Conservation (phyloP, 1,140 invertebrate species). For the Drosophila kikkawai region DNA sequence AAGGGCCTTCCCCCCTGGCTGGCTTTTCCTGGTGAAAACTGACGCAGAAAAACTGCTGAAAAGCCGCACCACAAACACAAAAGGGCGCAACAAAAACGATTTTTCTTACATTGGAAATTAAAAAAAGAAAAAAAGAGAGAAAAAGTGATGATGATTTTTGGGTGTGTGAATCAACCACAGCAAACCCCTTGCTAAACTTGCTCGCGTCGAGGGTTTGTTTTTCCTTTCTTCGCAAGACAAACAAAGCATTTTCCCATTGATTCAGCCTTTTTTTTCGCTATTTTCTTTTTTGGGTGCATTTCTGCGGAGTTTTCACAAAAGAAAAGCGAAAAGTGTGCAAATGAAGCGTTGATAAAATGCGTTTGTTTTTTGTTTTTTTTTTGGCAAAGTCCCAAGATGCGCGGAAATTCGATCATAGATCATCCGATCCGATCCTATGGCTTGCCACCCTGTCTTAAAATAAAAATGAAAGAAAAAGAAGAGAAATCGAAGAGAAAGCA, state of each 20-base stretch:
- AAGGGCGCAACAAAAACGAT: slow-evolving; percentile 73
- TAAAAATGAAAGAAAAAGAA: background rate
- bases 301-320: slow-evolving; percentile 42
- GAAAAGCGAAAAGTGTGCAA: slow-evolving; percentile 58
- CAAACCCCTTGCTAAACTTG: slow-evolving; percentile 70
- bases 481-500: slow-evolving; percentile 27
- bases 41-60: slow-evolving; percentile 55
- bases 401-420: slow-evolving; percentile 53
- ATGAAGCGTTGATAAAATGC: slow-evolving; percentile 73
- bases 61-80: slow-evolving; percentile 52
- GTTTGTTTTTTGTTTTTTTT: slow-evolving; percentile 18
- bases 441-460: slow-evolving; percentile 10
- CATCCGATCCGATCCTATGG: slow-evolving; percentile 37
- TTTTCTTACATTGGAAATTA: slow-evolving; percentile 61
- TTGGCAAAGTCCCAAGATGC: slow-evolving; percentile 28
- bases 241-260: slow-evolving; percentile 55
- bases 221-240: slow-evolving; percentile 74
- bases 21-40: slow-evolving; percentile 15
- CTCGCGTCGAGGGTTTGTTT: slow-evolving; percentile 69
- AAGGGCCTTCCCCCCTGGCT: slow-evolving; percentile 18
- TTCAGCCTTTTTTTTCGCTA: slow-evolving; percentile 38
- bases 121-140: slow-evolving; percentile 16
- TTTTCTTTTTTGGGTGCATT: slow-evolving; percentile 39
- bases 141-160: slow-evolving; percentile 49
- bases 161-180: slow-evolving; percentile 47